Evolutionary conservation across 2,113 vertebrate species (phyloP), one percentile per base, ranked within the genome.

Genomic region (Apaloderma vittatum): DNA sequence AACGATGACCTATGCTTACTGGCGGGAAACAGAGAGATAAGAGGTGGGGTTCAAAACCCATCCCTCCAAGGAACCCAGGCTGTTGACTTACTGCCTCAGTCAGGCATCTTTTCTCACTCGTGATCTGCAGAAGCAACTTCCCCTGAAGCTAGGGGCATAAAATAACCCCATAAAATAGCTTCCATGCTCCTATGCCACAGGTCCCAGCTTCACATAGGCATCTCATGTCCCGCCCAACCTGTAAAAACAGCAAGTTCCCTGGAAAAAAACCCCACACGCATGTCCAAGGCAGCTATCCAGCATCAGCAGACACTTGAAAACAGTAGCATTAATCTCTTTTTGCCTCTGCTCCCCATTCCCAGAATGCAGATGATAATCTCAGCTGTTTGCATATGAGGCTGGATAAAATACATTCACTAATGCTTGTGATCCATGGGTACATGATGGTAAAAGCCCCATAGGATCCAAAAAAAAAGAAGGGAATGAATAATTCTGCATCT

Each of bases 1-100:
- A 52, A n/a, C 1, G 0, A 45, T 3, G 0, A 58, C 63, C 27
- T 37, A 58, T 0, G 3, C 51, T 71, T 15, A 20, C 22, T 1
- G 2, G 40, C 37, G 30, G 30, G 34, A 59, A 88, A 55, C 34
- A 67, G 29, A 0, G 1, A 62, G 27, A 3, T 18, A 74, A 67
- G 43, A 62, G 22, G n/a, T 49, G 40, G 30, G 26, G 40, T n/a
- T 78, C 54, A 73, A 73, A 45, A 30, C 17, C 59, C 11, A 8
- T 8, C 11, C 34, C 26, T 40, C 24, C 32, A 52, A 58, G 23
- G 15, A 45, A 14, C 34, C 13, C 45, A 26, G n/a, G 37, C 58
- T 83, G n/a, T 36, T 3, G 2, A 8, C 4, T 13, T 2, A 3
- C 36, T 0, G 1, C 30, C 1, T 5, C 49, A 30, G 40, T 1